Percentiles rank a stretch among this genome's conserved stretches.
Conservation (phyloP, 2,797 vertebrate species). For the Poeciliopsis paucimaculata region DNA sequence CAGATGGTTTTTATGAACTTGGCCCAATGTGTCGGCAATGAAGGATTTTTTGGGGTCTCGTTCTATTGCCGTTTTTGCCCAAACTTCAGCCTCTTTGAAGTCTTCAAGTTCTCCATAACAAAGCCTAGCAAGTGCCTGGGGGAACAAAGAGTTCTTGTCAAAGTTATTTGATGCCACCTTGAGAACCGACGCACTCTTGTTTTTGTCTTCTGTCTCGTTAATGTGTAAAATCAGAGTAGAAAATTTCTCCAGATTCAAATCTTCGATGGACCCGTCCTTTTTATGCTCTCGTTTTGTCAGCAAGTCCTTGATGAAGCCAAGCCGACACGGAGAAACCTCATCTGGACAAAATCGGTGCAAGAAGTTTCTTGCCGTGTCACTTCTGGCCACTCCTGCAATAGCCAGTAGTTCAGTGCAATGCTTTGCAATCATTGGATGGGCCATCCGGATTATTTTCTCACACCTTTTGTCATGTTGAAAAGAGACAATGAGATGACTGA, state of each 20-base stretch:
- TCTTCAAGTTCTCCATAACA: slow-evolving; percentile 7
- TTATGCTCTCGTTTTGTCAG: slow-evolving; percentile 33
- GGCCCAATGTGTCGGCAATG: slow-evolving; percentile 49
- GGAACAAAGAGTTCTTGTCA: not conserved
- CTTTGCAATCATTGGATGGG: slow-evolving; percentile 40
- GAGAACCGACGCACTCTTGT: slow-evolving; percentile 8
- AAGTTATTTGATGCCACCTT: not conserved
- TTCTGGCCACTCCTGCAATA: slow-evolving; percentile 10
- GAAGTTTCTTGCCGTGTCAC: slow-evolving; percentile 34
- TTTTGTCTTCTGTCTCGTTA: rapidly evolving
- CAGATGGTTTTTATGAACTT: slow-evolving; percentile 48
- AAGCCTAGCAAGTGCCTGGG: slow-evolving; percentile 41
- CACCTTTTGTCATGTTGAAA: not conserved
- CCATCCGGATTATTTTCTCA: slow-evolving; percentile 29
- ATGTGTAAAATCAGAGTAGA: slow-evolving; percentile 48
- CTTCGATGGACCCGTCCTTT: not conserved
- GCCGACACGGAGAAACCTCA: not conserved
- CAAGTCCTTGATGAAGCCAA: slow-evolving; percentile 44
- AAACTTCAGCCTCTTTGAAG: slow-evolving; percentile 16
- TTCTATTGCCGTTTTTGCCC: slow-evolving; percentile 5
- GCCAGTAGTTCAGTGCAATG: slow-evolving; percentile 5
- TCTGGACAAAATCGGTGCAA: not conserved
- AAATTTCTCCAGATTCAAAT: not conserved
- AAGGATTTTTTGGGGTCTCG: slow-evolving; percentile 22
- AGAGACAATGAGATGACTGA: slow-evolving; percentile 31